Evolutionary conservation across 2,888 invertebrate species (phyloP), one percentile per base, ranked within the genome.

Genomic region (Proisotoma minuta): DNA sequence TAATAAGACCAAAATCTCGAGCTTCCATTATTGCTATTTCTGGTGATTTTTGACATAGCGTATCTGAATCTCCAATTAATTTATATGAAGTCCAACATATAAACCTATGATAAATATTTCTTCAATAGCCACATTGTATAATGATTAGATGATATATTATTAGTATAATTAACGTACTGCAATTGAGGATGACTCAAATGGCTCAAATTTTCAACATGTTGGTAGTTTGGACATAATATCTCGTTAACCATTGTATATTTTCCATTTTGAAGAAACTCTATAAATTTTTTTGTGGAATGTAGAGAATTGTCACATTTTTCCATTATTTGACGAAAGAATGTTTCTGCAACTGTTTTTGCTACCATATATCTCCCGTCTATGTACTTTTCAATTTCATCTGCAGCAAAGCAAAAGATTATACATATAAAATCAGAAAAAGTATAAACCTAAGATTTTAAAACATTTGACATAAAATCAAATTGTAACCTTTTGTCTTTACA

Each of bases 191-290:
- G 74, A 57, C 68, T 57, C 34, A 79, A 71, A 63, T 76, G 61
- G 22, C 77, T 77, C 2, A 79, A 72, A 65, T 79, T 75, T 59
- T 78, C 79, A 18, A 80, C 77, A 72, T 80, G 79, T 65, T 79
- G 79, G 69, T 78, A 77, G 5, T 72, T 66, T 8, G 78, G 79
- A 28, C 77, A 76, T 4, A 80, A 72, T 50, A 79, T 76, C 69
- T 80, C 80, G 74, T 77, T 76, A 12, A 79, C 76, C 15, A 75
- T 76, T 5, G 79, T 80, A 57, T 76, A 76, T 39, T 73, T 66
- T 3, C 73, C 72, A 23, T 63, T 50, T 49, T 70, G 68, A 28
- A 74, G 59, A 58, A 70, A 67, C 15, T 52, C 50, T 18, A 64
- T 23, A 15, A 73, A 60, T 10, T 43, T 22, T 26, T 65, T 47